Evolutionary conservation across 2,888 invertebrate genomes (phyloP), one percentile per base, ranked within the genome.

Genomic region (Pyrocoelia pectoralis): DNA sequence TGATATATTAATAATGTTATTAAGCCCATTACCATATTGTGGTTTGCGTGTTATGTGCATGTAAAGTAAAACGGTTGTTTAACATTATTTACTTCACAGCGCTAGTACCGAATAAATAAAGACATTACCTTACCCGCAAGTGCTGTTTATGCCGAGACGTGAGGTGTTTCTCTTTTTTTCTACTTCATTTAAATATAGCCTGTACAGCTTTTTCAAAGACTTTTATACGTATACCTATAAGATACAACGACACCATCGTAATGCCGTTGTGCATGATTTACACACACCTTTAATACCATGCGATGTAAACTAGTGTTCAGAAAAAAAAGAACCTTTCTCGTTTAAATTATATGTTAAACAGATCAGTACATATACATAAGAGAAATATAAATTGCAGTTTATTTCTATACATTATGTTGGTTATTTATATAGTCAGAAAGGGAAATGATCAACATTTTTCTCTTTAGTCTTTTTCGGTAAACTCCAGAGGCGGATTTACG

Each of bases 81-180:
- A 53, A 52, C 14, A 68, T 70, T 68, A 70, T 71, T 73, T 70
- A 70, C 71, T 68, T 68, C 72, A 62, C 62, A 57, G 67, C 68
- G 57, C 60, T 55, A 58, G 66, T 66, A 67, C 68, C 76, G 76
- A 77, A 78, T 78, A 79, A 79, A 79, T 79, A 79, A 24, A 79
- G 79, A 79, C 79, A 78, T 79, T 79, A 79, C 78, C 79, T 79
- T 69, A 69, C 70, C 72, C 70, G 72, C 73, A 75, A 74, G 74
- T 74, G 76, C 74, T 74, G 77, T 73, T 75, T 75, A 75, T 74
- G 70, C 75, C 72, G 71, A 74, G 77, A 77, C 77, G 77, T 77
- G 77, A 76, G 76, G 76, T 76, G 77, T 76, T 76, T 77, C 74
- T 72, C 68, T 74, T 75, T 76, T 78, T 76, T 65, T 56, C 65